A percentile compares a stretch with the other conserved stretches of the same genome.
Evolutionary conservation across 2,113 vertebrate genomes (phyloP).

Genomic region (Delphinapterus leucas): DNA sequence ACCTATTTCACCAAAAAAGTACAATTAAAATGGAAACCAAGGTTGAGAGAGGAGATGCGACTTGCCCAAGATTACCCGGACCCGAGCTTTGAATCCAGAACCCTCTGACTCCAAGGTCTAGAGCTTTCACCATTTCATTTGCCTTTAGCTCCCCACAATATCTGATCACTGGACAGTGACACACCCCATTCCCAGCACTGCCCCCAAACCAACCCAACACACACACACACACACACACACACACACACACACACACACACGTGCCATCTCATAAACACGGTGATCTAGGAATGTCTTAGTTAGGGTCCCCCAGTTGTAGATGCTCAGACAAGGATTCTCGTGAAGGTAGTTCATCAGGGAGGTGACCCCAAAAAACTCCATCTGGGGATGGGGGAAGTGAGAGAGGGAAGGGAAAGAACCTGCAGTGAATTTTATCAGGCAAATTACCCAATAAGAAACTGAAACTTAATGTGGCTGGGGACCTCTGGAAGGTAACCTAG

Average conservation of each 20-base stretch:
- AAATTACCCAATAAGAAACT: not conserved
- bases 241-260: not conserved
- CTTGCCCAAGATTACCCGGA: not conserved
- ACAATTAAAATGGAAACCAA: not conserved
- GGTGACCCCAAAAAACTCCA: not conserved
- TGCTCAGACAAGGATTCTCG: not conserved
- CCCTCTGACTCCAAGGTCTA: not conserved
- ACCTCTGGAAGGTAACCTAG: not conserved
- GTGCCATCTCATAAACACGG: not conserved
- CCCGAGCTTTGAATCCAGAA: not conserved
- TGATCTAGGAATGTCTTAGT: not conserved
- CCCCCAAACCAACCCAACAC: not conserved
- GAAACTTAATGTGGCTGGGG: not conserved
- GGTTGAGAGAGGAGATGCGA: not conserved
- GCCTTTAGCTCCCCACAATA: not conserved
- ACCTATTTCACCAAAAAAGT: not conserved
- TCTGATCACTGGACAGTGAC: no score
- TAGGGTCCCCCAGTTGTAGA: not conserved
- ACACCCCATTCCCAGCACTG: no score
- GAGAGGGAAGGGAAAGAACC: not conserved
- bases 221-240: no score
- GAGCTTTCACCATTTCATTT: no score
- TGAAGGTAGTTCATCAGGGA: not conserved
- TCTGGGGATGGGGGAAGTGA: not conserved
- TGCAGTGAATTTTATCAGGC: not conserved